A percentile compares a stretch with the other conserved stretches of the same genome.
phyloP scores from a whole-genome alignment of 2,797 vertebrate genomes.

The Girardinus metallicus region DNA sequence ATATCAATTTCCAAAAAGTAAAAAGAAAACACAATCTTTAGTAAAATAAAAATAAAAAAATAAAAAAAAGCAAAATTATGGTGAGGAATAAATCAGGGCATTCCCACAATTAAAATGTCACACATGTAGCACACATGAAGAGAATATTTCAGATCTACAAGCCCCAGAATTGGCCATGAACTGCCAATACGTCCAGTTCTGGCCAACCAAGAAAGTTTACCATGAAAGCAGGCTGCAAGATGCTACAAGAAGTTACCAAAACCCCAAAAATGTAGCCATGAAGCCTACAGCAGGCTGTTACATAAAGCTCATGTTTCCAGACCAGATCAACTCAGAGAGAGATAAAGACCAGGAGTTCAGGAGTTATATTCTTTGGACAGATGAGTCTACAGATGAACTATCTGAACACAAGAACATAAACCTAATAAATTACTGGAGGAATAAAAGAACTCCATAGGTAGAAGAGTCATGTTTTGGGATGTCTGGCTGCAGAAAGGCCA shows the following conservation, averaged over 20 bases:
- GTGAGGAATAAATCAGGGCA: neutral
- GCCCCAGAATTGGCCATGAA: neutral
- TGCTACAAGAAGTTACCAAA: neutral
- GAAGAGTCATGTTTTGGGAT: neutral
- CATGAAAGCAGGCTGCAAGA: neutral
- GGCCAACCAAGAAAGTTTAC: neutral
- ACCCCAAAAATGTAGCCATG: neutral
- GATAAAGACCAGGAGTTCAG: neutral
- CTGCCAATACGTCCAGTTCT: neutral
- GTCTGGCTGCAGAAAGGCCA: neutral
- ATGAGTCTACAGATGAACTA: neutral
- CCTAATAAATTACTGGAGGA: neutral
- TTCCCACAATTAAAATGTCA: neutral
- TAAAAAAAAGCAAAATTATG: neutral
- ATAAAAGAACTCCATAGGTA: neutral
- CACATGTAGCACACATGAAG: neutral
- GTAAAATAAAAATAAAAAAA: neutral
- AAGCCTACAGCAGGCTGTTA: neutral
- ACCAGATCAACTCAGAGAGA: neutral
- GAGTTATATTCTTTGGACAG: neutral
- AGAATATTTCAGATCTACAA: neutral
- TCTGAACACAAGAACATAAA: neutral
- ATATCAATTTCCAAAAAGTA: neutral
- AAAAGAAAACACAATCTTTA: neutral
- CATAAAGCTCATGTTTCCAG: neutral